phyloP scores from a whole-genome alignment of 1,140 invertebrate genomes.

The Laupala kohalensis region DNA sequence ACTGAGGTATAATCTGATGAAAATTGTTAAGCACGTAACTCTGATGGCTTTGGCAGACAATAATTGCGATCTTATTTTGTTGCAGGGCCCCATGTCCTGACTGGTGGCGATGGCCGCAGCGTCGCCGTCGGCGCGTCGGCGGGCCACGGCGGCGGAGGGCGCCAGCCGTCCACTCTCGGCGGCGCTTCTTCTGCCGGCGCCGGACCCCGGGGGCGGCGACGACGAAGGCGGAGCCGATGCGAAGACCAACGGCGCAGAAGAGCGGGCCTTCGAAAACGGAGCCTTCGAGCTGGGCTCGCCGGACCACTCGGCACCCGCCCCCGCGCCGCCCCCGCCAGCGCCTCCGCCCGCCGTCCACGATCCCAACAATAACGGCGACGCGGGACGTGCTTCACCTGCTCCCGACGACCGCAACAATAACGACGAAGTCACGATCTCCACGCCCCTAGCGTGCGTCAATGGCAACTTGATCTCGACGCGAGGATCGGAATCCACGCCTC shows the following conservation, averaged over 20 bases:
- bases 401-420: neutral
- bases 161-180: constrained; percentile 1
- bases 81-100: neutral
- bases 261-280: neutral
- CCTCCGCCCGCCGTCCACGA: neutral
- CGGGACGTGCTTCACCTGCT: neutral
- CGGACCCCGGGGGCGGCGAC: neutral
- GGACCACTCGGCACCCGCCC: neutral
- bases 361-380: neutral
- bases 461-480: too few relatives aligned
- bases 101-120: neutral
- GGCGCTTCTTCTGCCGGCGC: neutral
- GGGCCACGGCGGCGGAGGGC: neutral
- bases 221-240: neutral
- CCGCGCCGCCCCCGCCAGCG: neutral
- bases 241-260: neutral
- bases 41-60: too few relatives aligned
- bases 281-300: constrained; percentile 2
- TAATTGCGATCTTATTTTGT: too few relatives aligned
- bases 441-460: too few relatives aligned
- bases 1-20: too few relatives aligned
- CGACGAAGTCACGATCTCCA: neutral
- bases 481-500: too few relatives aligned
- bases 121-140: neutral
- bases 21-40: too few relatives aligned